phyloP scores from a whole-genome alignment of 2,888 invertebrate species.

The Ctena decussata region DNA sequence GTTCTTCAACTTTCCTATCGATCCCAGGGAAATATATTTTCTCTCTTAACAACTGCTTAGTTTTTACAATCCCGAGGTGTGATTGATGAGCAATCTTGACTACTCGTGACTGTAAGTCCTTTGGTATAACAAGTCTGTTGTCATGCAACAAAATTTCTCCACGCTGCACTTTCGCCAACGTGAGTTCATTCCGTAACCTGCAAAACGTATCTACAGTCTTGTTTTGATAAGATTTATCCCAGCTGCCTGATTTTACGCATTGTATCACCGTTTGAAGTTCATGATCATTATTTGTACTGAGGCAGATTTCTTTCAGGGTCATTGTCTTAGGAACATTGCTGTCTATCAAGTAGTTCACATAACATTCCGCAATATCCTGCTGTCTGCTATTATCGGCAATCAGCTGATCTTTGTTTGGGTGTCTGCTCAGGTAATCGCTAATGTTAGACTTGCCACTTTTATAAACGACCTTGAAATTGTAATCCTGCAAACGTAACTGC shows the following conservation, averaged over 20 bases:
- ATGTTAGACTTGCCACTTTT: slow-evolving; percentile 69
- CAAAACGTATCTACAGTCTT: slow-evolving; percentile 18
- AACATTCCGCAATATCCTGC: slow-evolving; percentile 65
- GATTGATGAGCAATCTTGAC: slow-evolving; percentile 67
- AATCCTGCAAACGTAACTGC: slow-evolving; percentile 60
- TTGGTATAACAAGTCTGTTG: slow-evolving; percentile 44
- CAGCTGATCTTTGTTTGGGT: slow-evolving; percentile 37
- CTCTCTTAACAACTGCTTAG: slow-evolving; percentile 59
- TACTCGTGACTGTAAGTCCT: slow-evolving; percentile 34
- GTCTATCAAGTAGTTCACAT: slow-evolving; percentile 61
- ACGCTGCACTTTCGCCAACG: slow-evolving; percentile 34
- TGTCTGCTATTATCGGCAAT: slow-evolving; percentile 9
- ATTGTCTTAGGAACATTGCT: slow-evolving; percentile 65
- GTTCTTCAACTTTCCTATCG: slow-evolving; percentile 47
- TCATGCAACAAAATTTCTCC: slow-evolving; percentile 40
- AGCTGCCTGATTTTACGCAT: slow-evolving; percentile 28
- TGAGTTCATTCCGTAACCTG: slow-evolving; percentile 49
- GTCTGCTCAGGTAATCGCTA: slow-evolving; percentile 69
- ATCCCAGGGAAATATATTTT: slow-evolving; percentile 71
- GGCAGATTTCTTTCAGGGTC: slow-evolving; percentile 64
- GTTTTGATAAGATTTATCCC: slow-evolving; percentile 49
- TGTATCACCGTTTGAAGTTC: slow-evolving; percentile 60
- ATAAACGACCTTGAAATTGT: slow-evolving; percentile 63
- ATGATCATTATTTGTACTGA: slow-evolving; percentile 50
- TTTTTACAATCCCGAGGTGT: slow-evolving; percentile 66